Percentiles rank a stretch among this genome's conserved stretches.
These are phyloP conservation scores for Melikaiella ostensackeni DNA, from an alignment of 2,888 invertebrate species.

Conservation along the genomic window DNA sequence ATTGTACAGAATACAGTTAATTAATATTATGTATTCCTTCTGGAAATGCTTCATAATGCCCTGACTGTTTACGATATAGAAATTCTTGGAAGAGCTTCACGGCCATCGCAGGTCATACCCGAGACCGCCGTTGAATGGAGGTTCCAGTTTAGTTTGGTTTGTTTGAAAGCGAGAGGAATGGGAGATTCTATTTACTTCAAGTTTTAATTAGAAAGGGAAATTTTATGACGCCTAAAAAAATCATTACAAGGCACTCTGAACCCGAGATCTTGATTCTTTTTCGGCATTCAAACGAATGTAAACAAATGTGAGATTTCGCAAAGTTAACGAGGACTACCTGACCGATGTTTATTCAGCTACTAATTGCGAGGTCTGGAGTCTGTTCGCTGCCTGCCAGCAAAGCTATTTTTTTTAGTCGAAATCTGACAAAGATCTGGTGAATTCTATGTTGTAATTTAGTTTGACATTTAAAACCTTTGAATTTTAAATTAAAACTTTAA, in stretches of 20 bases:
- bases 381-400: background rate
- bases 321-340: constrained; percentile 7
- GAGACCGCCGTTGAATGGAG: no score
- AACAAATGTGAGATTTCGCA: background rate
- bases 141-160: background rate
- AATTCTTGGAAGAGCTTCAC: no score
- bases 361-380: background rate
- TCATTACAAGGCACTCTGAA: constrained; percentile 4
- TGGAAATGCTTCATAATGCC: no score
- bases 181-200: background rate
- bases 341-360: background rate
- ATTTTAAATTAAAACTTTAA: no score
- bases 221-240: background rate
- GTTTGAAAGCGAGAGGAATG: background rate
- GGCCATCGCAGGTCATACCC: no score
- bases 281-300: background rate
- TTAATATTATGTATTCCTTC: no score
- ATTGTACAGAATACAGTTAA: no score
- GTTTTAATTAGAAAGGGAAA: background rate
- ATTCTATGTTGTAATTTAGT: no score
- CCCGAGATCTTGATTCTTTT: background rate
- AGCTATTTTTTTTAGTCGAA: background rate
- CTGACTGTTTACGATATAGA: no score
- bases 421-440: no score
- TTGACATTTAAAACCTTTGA: background rate